A percentile compares a stretch with the other conserved stretches of the same genome.
These are phyloP conservation scores for Grapholita molesta DNA, from an alignment of 1,140 invertebrate species.

Conservation along the genomic window DNA sequence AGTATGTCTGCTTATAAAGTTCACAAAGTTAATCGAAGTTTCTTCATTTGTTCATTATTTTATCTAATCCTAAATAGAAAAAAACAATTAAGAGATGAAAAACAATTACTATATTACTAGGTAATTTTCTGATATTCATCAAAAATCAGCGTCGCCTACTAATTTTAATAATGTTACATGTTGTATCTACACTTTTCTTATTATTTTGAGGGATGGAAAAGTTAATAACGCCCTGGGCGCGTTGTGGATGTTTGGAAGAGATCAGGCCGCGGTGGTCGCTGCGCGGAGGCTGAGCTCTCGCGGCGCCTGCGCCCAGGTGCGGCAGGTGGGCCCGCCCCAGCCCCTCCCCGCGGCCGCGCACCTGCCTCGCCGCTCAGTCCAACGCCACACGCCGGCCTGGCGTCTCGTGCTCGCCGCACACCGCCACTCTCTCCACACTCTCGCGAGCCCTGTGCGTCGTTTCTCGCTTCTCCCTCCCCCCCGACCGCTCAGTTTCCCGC, in stretches of 20 bases:
- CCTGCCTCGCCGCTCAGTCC: constrained; percentile 71
- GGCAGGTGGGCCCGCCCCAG: constrained; percentile 70
- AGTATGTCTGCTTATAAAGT: too few relatives aligned
- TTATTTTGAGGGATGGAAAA: neutral
- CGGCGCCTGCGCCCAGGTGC: constrained; percentile 74
- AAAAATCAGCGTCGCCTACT: too few relatives aligned
- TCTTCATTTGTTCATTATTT: too few relatives aligned
- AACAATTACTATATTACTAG: too few relatives aligned
- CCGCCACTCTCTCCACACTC: constrained; percentile 69
- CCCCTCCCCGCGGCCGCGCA: constrained; percentile 60
- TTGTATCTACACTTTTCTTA: neutral
- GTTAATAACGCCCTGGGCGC: neutral
- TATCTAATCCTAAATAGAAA: too few relatives aligned
- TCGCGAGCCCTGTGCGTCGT: constrained; percentile 67
- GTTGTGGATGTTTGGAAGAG: constrained; percentile 5
- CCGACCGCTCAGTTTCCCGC: constrained; percentile 66
- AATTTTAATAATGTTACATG: neutral
- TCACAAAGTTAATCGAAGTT: too few relatives aligned
- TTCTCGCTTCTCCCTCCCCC: constrained; percentile 63
- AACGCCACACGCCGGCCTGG: constrained; percentile 72
- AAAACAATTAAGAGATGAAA: too few relatives aligned
- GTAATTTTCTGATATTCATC: too few relatives aligned
- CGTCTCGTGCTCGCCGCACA: constrained; percentile 74
- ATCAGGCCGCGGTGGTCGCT: constrained; percentile 22
- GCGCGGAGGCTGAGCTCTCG: constrained; percentile 64